Conservation (phyloP, 2,113 vertebrate species). For the Varanus komodoensis region DNA sequence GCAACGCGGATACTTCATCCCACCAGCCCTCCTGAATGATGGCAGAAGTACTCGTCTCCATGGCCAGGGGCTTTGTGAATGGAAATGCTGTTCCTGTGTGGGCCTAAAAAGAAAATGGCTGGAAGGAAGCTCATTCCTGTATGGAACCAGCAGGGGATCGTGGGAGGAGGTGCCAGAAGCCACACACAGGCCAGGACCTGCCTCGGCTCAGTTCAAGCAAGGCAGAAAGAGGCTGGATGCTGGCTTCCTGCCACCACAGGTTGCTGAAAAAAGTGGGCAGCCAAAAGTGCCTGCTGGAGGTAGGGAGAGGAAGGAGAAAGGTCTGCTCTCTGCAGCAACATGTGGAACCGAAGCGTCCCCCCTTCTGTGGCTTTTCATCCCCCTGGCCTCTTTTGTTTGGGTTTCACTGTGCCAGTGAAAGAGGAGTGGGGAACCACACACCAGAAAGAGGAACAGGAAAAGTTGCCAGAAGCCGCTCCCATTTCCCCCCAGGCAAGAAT, state of each 20-base stretch:
- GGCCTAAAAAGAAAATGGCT: background rate
- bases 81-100: background rate
- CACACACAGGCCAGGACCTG: conserved; percentile 17
- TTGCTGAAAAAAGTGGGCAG: conserved; percentile 1
- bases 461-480: background rate
- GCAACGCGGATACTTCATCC: background rate
- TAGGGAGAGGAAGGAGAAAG: background rate
- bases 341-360: background rate
- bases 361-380: background rate
- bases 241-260: conserved; percentile 13
- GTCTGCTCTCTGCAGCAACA: too few species aligned
- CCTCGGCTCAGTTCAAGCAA: conserved; percentile 4
- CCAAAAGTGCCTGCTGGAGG: background rate
- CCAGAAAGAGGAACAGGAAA: too few species aligned
- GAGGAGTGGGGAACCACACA: background rate
- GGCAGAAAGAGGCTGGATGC: background rate
- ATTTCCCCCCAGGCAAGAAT: background rate
- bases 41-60: too few species aligned
- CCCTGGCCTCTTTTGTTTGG: background rate
- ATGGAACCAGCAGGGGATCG: background rate
- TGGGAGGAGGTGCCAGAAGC: conserved; percentile 3
- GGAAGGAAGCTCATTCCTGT: background rate
- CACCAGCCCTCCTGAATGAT: background rate
- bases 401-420: background rate
- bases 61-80: background rate